Percentiles rank a stretch among this genome's conserved stretches.
Conservation (phyloP, 23 tunicate genomes). For the Trididemnum nubilum region DNA sequence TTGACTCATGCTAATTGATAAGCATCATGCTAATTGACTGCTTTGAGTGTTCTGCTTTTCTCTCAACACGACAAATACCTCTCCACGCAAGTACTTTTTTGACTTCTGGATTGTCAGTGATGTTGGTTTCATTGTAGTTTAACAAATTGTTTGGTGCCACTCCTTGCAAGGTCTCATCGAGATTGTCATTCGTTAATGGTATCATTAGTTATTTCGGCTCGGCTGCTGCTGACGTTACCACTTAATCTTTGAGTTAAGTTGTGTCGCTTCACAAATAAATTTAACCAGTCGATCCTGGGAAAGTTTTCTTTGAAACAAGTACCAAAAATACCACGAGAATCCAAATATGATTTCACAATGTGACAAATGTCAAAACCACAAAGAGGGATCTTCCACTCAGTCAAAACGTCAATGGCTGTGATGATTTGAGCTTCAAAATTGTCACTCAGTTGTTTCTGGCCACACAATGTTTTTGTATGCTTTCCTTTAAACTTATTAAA, state of each 20-base stretch:
- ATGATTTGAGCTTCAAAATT: neutral
- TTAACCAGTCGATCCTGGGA: slow-evolving; percentile 3
- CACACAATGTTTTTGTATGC: neutral
- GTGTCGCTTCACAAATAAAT: neutral
- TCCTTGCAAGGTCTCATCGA: neutral
- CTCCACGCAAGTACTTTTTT: slow-evolving; percentile 1
- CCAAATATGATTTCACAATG: neutral
- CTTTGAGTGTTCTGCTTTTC: slow-evolving; percentile 21
- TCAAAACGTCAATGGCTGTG: neutral
- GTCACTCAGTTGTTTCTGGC: neutral
- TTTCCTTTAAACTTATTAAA: neutral
- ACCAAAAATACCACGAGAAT: neutral
- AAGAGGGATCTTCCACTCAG: slow-evolving; percentile 1
- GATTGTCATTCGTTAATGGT: neutral
- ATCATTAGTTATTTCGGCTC: slow-evolving; percentile 4
- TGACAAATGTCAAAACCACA: neutral
- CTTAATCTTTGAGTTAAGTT: slow-evolving; percentile 9
- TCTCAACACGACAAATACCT: neutral
- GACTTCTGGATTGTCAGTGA: neutral
- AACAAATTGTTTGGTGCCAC: neutral
- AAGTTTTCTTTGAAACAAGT: neutral
- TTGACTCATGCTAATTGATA: too few relatives aligned
- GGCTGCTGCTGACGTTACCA: neutral
- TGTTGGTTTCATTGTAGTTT: slow-evolving; percentile 24
- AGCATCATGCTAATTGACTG: neutral